phyloP scores from a whole-genome alignment of 1,140 invertebrate species.

The Nixonia krombeini region DNA sequence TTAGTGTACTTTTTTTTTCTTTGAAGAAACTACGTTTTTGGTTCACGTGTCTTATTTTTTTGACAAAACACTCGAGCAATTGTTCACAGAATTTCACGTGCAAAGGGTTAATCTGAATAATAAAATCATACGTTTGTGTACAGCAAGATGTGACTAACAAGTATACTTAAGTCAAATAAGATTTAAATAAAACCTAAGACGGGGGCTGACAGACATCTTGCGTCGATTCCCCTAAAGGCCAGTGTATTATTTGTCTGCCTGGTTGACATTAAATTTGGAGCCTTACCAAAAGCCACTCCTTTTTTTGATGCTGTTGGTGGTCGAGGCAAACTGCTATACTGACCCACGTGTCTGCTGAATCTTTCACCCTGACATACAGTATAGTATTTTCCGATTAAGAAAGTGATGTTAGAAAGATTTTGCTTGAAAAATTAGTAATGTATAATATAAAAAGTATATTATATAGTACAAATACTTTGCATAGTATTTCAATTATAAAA shows the following conservation, averaged over 20 bases:
- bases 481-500: too few species aligned
- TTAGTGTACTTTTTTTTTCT: too few species aligned
- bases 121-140: too few species aligned
- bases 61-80: too few species aligned
- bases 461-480: too few species aligned
- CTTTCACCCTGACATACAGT: conserved; percentile 59
- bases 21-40: too few species aligned
- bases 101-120: too few species aligned
- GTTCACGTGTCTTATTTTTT: too few species aligned
- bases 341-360: conserved; percentile 68
- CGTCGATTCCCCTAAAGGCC: conserved; percentile 64
- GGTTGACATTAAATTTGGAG: conserved; percentile 65
- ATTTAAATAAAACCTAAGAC: conserved; percentile 82
- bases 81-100: too few species aligned
- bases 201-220: conserved; percentile 89
- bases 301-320: conserved; percentile 74
- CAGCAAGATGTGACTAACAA: conserved; percentile 13
- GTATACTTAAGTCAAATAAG: conserved; percentile 54
- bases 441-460: too few species aligned
- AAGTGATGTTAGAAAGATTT: too few species aligned
- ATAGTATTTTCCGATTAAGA: conserved; percentile 1
- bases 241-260: conserved; percentile 60
- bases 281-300: conserved; percentile 81
- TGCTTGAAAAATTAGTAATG: too few species aligned
- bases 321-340: conserved; percentile 86